Evolutionary conservation across 2,888 invertebrate genomes (phyloP), one percentile per base, ranked within the genome.

Genomic region (Alcis repandata): DNA sequence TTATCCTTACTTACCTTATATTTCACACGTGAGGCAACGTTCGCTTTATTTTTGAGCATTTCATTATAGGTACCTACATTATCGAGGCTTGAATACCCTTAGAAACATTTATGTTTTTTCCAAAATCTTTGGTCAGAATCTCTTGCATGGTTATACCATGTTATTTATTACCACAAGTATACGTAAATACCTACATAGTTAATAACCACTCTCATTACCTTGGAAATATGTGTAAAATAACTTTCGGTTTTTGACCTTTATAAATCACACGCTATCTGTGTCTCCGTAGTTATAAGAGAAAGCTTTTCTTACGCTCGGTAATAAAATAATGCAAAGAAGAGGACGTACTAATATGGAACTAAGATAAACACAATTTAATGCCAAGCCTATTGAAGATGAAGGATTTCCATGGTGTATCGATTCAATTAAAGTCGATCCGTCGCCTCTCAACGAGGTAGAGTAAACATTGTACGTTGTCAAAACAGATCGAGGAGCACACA

Each of bases 401-500:
- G 72, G 75, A 70, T 82, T 70, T 60, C 79, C 77, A 41, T 79
- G 78, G 58, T 77, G 73, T 61, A 74, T 75, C 45, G 76, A 69
- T 65, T 81, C 79, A 61, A 78, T 68, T 41, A 79, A 69, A 40
- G 75, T 79, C 15, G 75, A 75, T 70, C 80, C 82, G 70, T 80
- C 82, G 33, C 76, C 78, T 63, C 71, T 79, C 46, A 75, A 72
- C 20, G 84, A 81, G 56, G 73, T 76, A 33, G 82, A 80, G 59
- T 90, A 89, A 63, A 87, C 79, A 68, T 81, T 79, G 71, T 88
- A 89, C 4, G 87, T 83, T 46, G 79, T 80, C 13, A 85, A 70
- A 45, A 88, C 68, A 13, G 89, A 89, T 8, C 91, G 88, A 36
- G 94, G 94, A 46, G 82, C 78, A 79, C 90, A 87, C 51, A 92